Evolutionary conservation across 1,140 invertebrate species (phyloP).

Genomic region (Bombus confusus): DNA sequence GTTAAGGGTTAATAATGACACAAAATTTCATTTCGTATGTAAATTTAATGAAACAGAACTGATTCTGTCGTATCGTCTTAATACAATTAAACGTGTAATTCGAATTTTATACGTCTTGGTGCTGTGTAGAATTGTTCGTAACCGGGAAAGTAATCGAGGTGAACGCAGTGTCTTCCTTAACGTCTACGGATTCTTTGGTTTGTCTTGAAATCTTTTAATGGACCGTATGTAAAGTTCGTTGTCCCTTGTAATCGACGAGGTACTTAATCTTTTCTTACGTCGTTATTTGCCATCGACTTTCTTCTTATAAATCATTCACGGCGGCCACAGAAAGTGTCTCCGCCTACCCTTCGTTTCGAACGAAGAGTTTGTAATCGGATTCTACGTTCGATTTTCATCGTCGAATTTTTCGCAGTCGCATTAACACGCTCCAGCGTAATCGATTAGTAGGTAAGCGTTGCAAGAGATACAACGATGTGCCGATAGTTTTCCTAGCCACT

Average conservation of each 20-base stretch:
- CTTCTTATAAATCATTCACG: not conserved
- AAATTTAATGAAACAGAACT: not conserved
- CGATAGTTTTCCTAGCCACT: too few relatives aligned
- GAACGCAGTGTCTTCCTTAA: constrained; percentile 26
- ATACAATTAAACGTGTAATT: not conserved
- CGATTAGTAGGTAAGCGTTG: too few relatives aligned
- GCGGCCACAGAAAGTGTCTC: too few relatives aligned
- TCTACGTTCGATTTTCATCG: too few relatives aligned
- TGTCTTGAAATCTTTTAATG: constrained; percentile 4
- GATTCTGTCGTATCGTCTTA: not conserved
- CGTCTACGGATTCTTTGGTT: constrained; percentile 37
- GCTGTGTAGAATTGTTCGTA: not conserved
- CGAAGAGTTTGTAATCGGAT: too few relatives aligned
- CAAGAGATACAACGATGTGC: too few relatives aligned
- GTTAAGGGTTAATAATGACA: not conserved
- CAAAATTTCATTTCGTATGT: not conserved
- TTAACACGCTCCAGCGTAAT: too few relatives aligned
- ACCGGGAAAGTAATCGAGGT: not conserved
- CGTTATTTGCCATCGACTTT: too few relatives aligned
- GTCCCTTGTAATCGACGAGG: not conserved
- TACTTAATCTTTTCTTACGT: not conserved
- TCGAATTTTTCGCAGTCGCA: too few relatives aligned
- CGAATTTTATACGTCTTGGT: not conserved
- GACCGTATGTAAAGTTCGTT: not conserved
- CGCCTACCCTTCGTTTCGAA: too few relatives aligned